These are phyloP conservation scores for Macrochelys suwanniensis DNA, from an alignment of 2,797 vertebrate genomes.

Conservation along the genomic window DNA sequence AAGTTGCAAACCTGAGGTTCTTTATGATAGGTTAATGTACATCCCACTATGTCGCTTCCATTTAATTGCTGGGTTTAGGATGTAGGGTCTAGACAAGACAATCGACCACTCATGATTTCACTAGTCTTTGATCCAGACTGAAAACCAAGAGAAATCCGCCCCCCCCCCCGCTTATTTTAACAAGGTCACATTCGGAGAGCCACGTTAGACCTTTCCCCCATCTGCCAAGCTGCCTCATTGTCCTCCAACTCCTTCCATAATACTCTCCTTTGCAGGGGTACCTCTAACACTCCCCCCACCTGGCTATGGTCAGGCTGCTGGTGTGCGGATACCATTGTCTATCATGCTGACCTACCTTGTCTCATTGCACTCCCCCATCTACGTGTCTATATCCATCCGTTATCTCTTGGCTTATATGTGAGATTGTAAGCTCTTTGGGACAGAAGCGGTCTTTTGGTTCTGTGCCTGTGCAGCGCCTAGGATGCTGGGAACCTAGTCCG, in stretches of 20 bases:
- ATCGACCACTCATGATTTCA: fast-evolving
- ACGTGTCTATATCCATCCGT: not conserved
- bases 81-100: fast-evolving
- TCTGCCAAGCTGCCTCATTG: conserved; percentile 16
- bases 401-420: not conserved
- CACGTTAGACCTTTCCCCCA: not conserved
- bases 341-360: conserved; percentile 29
- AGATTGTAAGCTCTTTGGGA: not conserved
- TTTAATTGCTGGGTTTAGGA: not conserved
- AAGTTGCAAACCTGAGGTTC: not conserved
- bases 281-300: not conserved
- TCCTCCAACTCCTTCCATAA: not conserved
- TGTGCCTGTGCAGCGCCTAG: not conserved
- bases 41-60: not conserved
- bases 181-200: not conserved
- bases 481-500: fast-evolving
- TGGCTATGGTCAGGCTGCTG: conserved; percentile 12
- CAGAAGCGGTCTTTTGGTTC: not conserved
- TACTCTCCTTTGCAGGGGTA: conserved; percentile 12
- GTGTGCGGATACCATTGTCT: not conserved
- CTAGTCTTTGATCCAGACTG: fast-evolving
- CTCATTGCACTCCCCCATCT: not conserved
- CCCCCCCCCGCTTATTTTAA: not conserved
- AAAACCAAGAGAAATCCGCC: not conserved
- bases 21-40: not conserved